phyloP scores from a whole-genome alignment of 2,113 vertebrate species.

The Pelusios castaneus region DNA sequence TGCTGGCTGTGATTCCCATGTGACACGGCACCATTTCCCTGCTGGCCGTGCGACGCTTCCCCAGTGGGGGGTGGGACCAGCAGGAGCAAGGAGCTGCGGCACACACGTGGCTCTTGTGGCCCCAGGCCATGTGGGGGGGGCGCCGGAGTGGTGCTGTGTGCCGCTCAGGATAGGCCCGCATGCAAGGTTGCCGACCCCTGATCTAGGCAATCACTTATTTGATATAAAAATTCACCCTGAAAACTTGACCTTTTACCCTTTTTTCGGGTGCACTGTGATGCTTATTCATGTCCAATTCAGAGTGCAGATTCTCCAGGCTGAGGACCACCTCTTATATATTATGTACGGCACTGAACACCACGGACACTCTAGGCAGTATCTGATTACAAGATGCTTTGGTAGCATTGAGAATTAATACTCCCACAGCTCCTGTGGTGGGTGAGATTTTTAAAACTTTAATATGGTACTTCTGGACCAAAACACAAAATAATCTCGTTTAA shows the following conservation, averaged over 20 bases:
- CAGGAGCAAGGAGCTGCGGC: too few relatives aligned
- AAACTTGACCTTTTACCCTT: neutral
- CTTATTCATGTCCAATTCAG: neutral
- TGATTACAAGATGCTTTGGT: neutral
- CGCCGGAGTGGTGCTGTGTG: too few relatives aligned
- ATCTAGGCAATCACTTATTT: neutral
- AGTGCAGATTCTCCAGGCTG: neutral
- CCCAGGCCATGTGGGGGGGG: too few relatives aligned
- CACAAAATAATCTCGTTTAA: slow-evolving; percentile 41
- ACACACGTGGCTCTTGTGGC: too few relatives aligned
- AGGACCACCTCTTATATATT: neutral
- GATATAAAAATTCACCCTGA: neutral
- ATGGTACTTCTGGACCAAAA: slow-evolving; percentile 6
- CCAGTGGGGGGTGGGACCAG: too few relatives aligned
- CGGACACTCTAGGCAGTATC: neutral
- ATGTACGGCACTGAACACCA: accelerated
- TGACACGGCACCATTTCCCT: too few relatives aligned
- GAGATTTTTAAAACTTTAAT: neutral
- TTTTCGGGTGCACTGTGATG: neutral
- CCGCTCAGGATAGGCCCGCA: too few relatives aligned
- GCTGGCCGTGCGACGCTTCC: too few relatives aligned
- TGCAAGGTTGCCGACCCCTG: too few relatives aligned
- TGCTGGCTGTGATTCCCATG: too few relatives aligned
- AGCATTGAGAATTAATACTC: neutral
- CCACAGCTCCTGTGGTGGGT: neutral